Conservation (phyloP, 2,797 vertebrate species). For the Helarctos malayanus region DNA sequence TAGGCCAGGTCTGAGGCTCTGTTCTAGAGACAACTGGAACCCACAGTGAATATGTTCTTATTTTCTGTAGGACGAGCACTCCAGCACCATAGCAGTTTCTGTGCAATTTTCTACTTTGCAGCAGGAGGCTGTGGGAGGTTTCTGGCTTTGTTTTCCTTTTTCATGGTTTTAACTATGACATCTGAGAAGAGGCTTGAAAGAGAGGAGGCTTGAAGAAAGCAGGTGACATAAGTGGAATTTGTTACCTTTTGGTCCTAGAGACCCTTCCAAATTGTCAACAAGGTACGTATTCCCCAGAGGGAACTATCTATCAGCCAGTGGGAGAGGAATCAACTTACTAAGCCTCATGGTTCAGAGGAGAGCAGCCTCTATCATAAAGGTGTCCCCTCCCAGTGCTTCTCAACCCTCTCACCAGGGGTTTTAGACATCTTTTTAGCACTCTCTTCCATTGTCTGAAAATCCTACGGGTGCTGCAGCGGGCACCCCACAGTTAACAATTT, state of each 20-base stretch:
- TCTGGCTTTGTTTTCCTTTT: conserved; percentile 40
- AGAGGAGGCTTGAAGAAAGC: background rate
- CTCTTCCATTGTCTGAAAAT: background rate
- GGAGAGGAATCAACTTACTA: background rate
- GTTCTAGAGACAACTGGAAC: background rate
- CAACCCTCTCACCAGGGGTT: background rate
- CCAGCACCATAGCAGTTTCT: background rate
- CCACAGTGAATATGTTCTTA: background rate
- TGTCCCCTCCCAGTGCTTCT: background rate
- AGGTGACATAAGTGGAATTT: background rate
- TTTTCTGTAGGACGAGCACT: background rate
- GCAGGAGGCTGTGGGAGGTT: background rate
- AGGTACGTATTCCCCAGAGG: background rate
- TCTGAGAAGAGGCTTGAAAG: background rate
- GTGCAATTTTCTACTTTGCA: conserved; percentile 27
- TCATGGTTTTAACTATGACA: background rate
- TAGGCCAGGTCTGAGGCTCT: background rate
- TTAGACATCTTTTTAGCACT: conserved; percentile 8
- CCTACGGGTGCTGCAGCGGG: background rate
- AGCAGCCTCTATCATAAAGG: background rate
- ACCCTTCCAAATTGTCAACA: background rate
- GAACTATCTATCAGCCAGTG: background rate
- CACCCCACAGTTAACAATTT: background rate
- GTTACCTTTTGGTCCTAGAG: background rate
- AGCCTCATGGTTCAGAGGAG: background rate